Conservation (phyloP, 2,113 vertebrate genomes). For the Leucosticte australis region DNA sequence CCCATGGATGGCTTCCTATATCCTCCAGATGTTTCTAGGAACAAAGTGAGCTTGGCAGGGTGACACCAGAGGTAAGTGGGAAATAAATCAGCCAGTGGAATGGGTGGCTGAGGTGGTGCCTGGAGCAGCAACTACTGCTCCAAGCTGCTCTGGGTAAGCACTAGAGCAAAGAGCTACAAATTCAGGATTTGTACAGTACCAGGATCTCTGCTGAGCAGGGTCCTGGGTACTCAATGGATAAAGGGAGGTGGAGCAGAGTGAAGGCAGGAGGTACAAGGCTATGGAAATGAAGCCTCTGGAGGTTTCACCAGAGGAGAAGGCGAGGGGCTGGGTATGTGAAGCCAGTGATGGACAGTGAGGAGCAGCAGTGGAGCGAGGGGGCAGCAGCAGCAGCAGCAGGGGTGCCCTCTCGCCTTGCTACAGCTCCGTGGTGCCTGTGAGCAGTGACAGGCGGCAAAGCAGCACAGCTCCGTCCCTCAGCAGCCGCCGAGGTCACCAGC, state of each 20-base stretch:
- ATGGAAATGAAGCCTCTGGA: background rate
- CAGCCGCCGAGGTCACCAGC: rapidly evolving
- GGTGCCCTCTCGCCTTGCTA: background rate
- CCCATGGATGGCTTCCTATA: background rate
- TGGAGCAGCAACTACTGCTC: background rate
- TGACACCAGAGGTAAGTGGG: background rate
- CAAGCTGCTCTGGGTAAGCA: background rate
- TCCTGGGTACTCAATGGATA: background rate
- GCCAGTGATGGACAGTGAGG: rapidly evolving
- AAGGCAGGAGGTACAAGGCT: background rate
- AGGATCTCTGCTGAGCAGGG: background rate
- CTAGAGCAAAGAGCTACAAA: background rate
- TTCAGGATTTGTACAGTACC: too few relatives aligned
- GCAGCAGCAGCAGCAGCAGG: background rate
- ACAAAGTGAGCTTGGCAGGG: background rate
- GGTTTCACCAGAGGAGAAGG: background rate
- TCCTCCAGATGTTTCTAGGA: background rate
- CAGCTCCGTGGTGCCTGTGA: background rate
- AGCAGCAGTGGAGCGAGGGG: rapidly evolving
- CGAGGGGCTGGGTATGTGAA: background rate
- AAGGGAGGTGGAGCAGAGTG: background rate
- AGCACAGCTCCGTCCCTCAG: background rate
- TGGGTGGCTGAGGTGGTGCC: background rate
- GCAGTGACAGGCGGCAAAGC: background rate
- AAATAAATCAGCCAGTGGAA: background rate